Base-by-base conservation (phyloP, 2,888 invertebrate genomes). In the Apamea monoglypha region DNA sequence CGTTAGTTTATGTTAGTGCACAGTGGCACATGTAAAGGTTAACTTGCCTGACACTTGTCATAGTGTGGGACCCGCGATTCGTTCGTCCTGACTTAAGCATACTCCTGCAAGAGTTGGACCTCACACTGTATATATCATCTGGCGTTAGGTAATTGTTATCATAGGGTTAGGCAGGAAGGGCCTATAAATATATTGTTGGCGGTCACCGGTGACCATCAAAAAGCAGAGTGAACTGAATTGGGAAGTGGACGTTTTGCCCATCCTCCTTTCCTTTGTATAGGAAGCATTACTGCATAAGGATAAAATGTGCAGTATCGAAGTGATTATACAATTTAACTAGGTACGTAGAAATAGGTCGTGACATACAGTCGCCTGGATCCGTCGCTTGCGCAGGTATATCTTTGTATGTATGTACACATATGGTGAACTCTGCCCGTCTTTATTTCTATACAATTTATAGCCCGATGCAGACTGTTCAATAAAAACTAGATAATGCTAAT, bases 311-410 rank as follows among this genome's bases (percentile, higher is more conserved):
- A 29, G 4, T 47, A 47, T 77, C 56, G 6, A 40, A 50, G 12
- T 53, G 44, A 78, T 53, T 32, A 25, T 18, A 56, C 25, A 36
- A 18, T 56, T 1, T 36, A 56, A 44, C 40, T 40, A 29, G 21
- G 29, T 29, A 74, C 32, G n/a, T 71, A 61, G 59, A 78, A 70
- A 36, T 78, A 79, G 73, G 56, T 79, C 79, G 74, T 79, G 83
- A 67, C 74, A 44, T 12, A 56, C 16, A 81, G 70, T 36, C 50
- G 40, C 16, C 16, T 21, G 68, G n/a, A 47, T 25, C 25, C 66
- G 36, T 25, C 69, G 64, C 47, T 16, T 59, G 74, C 74, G 50
- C 66, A 67, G 21, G 12, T 40, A 21, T n/a, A 56, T 59, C 25
- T 59, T 32, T 16, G 12, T 14, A n/a, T 16, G 56, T 56, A 47